Percentiles rank a stretch among this genome's conserved stretches.
phyloP scores from a whole-genome alignment of 2,113 vertebrate genomes.

The Nyctibius bracteatus region DNA sequence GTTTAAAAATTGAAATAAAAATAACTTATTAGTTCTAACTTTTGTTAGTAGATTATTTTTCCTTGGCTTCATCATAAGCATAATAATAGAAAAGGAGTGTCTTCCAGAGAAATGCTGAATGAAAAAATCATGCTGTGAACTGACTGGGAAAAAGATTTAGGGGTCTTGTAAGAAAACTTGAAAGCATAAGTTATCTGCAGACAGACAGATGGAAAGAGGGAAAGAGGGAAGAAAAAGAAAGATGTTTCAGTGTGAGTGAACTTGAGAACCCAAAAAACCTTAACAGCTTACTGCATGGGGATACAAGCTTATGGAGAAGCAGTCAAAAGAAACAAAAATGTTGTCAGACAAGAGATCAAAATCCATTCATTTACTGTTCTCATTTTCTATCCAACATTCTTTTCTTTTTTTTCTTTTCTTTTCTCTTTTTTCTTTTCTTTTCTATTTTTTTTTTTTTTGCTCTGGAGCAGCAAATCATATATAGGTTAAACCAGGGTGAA shows the following conservation, averaged over 20 bases:
- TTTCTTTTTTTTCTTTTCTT: background rate
- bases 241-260: background rate
- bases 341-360: background rate
- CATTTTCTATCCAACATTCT: background rate
- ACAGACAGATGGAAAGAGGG: background rate
- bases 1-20: conserved; percentile 38
- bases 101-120: background rate
- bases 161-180: background rate
- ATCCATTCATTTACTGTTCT: background rate
- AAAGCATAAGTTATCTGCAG: background rate
- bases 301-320: background rate
- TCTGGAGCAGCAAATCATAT: background rate
- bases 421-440: background rate
- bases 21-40: background rate
- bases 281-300: background rate
- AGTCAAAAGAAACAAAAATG: conserved; percentile 2
- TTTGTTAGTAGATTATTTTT: background rate
- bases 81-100: background rate
- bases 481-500: background rate
- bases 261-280: background rate
- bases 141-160: background rate
- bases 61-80: background rate
- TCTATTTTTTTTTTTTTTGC: background rate
- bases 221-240: background rate
- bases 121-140: background rate